Conservation (phyloP, 1,140 invertebrate genomes). For the Drosophila auraria region DNA sequence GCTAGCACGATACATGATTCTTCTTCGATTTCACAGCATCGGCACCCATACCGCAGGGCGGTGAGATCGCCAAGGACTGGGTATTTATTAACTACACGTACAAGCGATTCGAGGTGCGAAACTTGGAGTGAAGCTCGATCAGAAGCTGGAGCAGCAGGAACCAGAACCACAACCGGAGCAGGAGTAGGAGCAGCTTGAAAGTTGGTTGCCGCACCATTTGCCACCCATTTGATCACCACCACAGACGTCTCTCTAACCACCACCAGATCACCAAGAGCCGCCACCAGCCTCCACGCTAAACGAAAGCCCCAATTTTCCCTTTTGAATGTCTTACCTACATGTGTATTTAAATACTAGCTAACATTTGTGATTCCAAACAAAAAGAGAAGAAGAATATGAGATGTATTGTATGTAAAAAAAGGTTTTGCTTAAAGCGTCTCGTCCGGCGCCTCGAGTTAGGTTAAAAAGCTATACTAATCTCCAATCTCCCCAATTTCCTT, state of each 20-base stretch:
- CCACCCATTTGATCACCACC: conserved; percentile 60
- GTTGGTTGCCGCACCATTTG: conserved; percentile 76
- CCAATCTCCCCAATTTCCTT: conserved; percentile 27
- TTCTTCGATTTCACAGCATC: conserved; percentile 87
- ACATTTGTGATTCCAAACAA: conserved; percentile 81
- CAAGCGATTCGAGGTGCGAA: conserved; percentile 96
- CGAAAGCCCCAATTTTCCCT: conserved; percentile 71
- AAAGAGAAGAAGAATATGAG: conserved; percentile 47
- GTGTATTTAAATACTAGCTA: conserved; percentile 83
- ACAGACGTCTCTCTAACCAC: conserved; percentile 73
- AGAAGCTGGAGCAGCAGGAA: conserved; percentile 19
- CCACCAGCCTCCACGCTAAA: conserved; percentile 67
- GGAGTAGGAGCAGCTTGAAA: conserved; percentile 47
- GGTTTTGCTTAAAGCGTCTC: conserved; percentile 55
- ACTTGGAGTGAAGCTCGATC: conserved; percentile 73
- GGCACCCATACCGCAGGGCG: conserved; percentile 92
- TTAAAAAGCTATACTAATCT: conserved; percentile 69
- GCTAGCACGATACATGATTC: not conserved
- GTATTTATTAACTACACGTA: conserved; percentile 99
- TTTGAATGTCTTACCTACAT: conserved; percentile 82
- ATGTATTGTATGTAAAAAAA: conserved; percentile 61
- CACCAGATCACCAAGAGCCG: conserved; percentile 58
- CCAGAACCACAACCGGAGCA: conserved; percentile 16
- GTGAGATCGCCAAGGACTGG: conserved; percentile 97
- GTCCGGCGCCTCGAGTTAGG: conserved; percentile 60